phyloP scores from a whole-genome alignment of 2,797 vertebrate genomes.

The Bradypodion ventrale region DNA sequence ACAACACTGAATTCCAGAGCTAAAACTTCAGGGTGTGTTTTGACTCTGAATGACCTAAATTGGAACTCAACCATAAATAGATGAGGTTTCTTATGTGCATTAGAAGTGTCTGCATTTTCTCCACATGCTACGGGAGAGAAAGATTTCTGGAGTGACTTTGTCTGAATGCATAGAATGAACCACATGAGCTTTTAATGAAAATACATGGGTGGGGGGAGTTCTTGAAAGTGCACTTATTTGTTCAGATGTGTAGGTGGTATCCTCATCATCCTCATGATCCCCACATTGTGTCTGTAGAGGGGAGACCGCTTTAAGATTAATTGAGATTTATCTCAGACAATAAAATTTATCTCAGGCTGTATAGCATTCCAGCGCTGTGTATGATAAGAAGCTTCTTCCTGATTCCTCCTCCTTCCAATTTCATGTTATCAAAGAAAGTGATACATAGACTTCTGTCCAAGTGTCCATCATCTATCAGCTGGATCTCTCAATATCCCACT shows the following conservation, averaged over 20 bases:
- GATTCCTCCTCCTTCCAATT: background rate
- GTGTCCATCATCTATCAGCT: no score
- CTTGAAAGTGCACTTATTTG: background rate
- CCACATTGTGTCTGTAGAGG: background rate
- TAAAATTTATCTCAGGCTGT: no score
- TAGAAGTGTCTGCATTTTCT: background rate
- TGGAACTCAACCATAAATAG: constrained; percentile 3
- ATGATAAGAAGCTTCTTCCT: background rate
- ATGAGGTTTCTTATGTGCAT: background rate
- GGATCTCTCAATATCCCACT: no score
- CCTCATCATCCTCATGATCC: background rate
- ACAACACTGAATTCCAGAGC: background rate
- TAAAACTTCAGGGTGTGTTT: background rate
- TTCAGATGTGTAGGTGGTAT: background rate
- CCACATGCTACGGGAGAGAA: background rate
- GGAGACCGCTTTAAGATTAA: background rate
- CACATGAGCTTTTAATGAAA: background rate
- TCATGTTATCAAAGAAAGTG: background rate
- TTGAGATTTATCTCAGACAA: background rate
- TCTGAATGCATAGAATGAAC: background rate
- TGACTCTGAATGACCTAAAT: background rate
- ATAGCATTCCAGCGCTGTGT: background rate
- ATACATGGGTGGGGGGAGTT: background rate
- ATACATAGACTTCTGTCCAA: no score
- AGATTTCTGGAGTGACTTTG: background rate